phyloP scores from a whole-genome alignment of 2,888 invertebrate genomes.

The Melieria omissa region DNA sequence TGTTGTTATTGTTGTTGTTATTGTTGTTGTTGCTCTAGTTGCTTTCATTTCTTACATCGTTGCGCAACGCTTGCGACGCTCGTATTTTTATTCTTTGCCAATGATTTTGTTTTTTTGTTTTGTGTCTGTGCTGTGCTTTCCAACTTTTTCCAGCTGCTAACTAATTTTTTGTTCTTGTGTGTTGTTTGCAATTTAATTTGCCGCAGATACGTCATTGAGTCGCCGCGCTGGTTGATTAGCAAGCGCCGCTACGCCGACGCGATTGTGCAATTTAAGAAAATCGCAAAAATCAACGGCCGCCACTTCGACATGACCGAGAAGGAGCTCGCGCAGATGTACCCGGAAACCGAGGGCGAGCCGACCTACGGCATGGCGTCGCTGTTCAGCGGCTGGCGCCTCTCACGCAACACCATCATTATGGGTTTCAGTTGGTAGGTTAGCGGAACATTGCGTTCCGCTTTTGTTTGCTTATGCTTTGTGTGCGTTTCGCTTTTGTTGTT shows the following conservation, averaged over 20 bases:
- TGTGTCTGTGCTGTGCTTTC: background rate
- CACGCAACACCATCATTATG: constrained; percentile 70
- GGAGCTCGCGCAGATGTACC: constrained; percentile 67
- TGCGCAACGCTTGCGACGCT: too few relatives aligned
- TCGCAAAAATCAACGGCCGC: constrained; percentile 70
- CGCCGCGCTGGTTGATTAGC: constrained; percentile 74
- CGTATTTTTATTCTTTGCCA: too few relatives aligned
- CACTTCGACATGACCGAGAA: constrained; percentile 63
- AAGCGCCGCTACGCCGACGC: constrained; percentile 69
- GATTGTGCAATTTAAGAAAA: constrained; percentile 68
- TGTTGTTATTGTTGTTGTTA: background rate
- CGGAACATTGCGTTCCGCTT: background rate
- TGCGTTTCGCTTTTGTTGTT: background rate
- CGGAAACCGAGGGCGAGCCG: constrained; percentile 60
- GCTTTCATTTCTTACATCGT: too few relatives aligned
- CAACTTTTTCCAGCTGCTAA: background rate
- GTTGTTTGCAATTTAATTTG: constrained; percentile 35
- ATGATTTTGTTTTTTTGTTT: too few relatives aligned
- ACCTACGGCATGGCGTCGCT: constrained; percentile 70
- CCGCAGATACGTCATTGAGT: constrained; percentile 72
- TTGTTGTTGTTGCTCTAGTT: background rate
- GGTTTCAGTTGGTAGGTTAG: constrained; percentile 69
- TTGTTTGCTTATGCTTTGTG: background rate
- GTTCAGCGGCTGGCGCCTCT: constrained; percentile 70
- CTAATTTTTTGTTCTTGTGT: background rate